Evolutionary conservation across 1,140 invertebrate genomes (phyloP).

Genomic region (Stegodyphus dumicola): DNA sequence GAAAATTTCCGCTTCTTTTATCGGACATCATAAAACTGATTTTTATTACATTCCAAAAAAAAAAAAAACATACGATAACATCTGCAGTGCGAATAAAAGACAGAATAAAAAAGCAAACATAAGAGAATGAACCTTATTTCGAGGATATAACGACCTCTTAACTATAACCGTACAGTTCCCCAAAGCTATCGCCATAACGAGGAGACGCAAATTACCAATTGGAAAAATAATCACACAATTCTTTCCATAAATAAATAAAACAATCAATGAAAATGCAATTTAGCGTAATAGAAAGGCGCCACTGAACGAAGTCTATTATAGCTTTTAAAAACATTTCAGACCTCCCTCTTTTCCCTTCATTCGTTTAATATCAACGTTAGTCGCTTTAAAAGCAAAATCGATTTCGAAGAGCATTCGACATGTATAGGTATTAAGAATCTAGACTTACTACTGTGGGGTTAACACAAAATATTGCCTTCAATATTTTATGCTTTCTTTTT

Average conservation of each 20-base stretch:
- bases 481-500: conserved; percentile 39
- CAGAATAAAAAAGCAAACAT: no score
- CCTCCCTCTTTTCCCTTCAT: background rate
- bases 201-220: background rate
- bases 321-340: conserved; percentile 13
- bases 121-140: no score
- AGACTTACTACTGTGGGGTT: conserved; percentile 22
- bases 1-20: no score
- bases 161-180: no score
- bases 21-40: no score
- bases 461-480: conserved; percentile 50
- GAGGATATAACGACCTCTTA: no score
- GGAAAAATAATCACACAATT: conserved; percentile 8
- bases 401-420: conserved; percentile 21
- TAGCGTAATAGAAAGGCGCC: conserved; percentile 14
- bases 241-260: conserved; percentile 26
- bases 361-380: conserved; percentile 30
- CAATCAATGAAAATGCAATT: conserved; percentile 41
- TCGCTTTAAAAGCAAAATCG: conserved; percentile 22
- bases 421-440: conserved; percentile 43
- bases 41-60: no score
- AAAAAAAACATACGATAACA: no score
- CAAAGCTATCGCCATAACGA: no score
- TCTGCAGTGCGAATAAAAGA: no score
- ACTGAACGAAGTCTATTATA: background rate